Base-by-base conservation (phyloP, 2,888 invertebrate species). In the Acronicta alni region DNA sequence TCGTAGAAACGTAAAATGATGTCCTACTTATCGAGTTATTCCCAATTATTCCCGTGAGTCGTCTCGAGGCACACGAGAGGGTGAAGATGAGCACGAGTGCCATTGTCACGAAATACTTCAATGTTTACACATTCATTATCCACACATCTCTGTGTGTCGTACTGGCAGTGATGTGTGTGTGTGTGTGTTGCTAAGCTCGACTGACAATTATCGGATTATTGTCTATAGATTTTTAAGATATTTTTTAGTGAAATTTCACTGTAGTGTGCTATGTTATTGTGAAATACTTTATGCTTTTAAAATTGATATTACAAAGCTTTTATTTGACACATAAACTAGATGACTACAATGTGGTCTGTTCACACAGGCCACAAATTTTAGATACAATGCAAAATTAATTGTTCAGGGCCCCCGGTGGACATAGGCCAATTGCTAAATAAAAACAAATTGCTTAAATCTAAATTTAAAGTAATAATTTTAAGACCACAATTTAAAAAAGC, bases 121-220 rank as follows among this genome's bases (percentile, higher is more conserved):
- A 52, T 52, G 57, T 64, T 35, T 18, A 39, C 38, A 20, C 15
- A 26, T 39, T 64, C 58, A 70, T 67, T 67, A 67, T 58, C 42
- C 44, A 49, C 44, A 45, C 52, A 35, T 48, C 47, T 39, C 48
- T 23, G 44, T 45, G 37, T 45, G 35, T 30, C 12, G 30, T 30
- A 12, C 18, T 6, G 7, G 18, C 14, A 7, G 5, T 45, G 18
- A 39, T 12, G 5, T 48, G 32, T 37, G 14, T 14, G 1, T 20
- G 9, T 23, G 30, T 30, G 26, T 9, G 42, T 17, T 20, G 8
- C 41, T 58, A 26, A 18, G 16, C 38, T 35, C 2, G 10, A 58
- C 14, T 18, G 9, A 32, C 10, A 26, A 23, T 35, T 7, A n/a
- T 12, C 30, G 12, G 30, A 30, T 12, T 12, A n/a, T 30, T 30